Conservation (phyloP, 2,113 vertebrate genomes). For the Morone chrysops region DNA sequence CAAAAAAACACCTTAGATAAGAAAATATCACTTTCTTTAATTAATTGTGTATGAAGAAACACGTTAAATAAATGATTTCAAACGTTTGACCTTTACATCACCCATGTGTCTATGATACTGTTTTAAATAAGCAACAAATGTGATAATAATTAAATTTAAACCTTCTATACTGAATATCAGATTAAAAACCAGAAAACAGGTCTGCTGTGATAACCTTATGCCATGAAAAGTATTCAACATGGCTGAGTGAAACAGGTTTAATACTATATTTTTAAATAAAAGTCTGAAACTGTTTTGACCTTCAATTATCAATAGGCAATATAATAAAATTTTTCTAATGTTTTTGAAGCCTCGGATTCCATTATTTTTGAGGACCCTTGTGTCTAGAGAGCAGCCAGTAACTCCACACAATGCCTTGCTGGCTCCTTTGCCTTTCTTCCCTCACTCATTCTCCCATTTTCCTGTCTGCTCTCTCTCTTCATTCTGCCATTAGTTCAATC, state of each 20-base stretch:
- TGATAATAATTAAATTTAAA: neutral
- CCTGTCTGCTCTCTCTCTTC: constrained; percentile 18
- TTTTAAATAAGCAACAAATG: neutral
- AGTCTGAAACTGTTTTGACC: constrained; percentile 15
- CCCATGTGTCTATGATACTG: neutral
- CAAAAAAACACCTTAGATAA: fast-evolving
- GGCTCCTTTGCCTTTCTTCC: neutral
- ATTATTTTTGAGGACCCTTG: constrained; percentile 46
- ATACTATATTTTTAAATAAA: neutral
- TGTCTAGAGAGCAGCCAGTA: constrained; percentile 25
- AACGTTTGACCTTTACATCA: neutral
- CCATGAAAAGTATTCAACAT: neutral
- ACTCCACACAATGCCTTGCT: constrained; percentile 16
- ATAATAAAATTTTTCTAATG: constrained; percentile 17
- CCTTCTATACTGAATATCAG: neutral
- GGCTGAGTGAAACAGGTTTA: neutral
- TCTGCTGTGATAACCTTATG: neutral
- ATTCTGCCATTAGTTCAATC: constrained; percentile 41
- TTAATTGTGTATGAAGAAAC: neutral
- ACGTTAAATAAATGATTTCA: neutral
- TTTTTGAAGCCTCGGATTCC: constrained; percentile 15
- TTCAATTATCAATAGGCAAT: constrained; percentile 18
- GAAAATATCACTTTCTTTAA: neutral
- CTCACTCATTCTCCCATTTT: constrained; percentile 8
- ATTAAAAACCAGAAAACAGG: neutral